These are phyloP conservation scores for Homarus gammarus DNA, from an alignment of 2,888 invertebrate species.

Conservation along the genomic window DNA sequence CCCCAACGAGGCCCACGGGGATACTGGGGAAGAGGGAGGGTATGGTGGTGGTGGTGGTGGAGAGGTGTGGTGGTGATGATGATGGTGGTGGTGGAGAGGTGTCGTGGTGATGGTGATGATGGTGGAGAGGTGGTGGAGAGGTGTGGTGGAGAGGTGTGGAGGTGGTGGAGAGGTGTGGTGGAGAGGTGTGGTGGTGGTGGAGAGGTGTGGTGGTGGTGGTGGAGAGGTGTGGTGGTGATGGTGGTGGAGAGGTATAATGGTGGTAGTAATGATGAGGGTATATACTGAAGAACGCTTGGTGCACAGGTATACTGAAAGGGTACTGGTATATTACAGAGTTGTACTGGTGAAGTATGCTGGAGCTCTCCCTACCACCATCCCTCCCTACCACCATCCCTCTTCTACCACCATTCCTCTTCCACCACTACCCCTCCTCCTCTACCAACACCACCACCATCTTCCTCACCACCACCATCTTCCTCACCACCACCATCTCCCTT, in stretches of 20 bases:
- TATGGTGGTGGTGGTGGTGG: not conserved
- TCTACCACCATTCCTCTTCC: too few relatives aligned
- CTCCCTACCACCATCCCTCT: too few relatives aligned
- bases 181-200: not conserved
- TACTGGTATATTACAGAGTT: too few relatives aligned
- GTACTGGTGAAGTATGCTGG: too few relatives aligned
- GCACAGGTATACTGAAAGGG: too few relatives aligned
- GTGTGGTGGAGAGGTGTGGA: not conserved
- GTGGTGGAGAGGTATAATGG: too few relatives aligned
- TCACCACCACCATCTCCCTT: not conserved
- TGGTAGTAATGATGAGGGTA: too few relatives aligned
- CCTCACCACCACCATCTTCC: slow-evolving; percentile 2
- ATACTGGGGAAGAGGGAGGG: too few relatives aligned
- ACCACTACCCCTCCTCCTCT: too few relatives aligned
- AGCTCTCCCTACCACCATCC: too few relatives aligned
- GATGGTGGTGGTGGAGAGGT: too few relatives aligned
- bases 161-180: not conserved
- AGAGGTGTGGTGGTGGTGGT: not conserved
- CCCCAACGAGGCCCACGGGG: not conserved
- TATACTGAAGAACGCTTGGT: too few relatives aligned
- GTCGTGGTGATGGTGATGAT: not conserved
- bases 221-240: not conserved
- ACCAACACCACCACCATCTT: slow-evolving; percentile 25
- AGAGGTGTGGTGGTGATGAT: not conserved
- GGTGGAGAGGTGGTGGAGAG: not conserved